Percentiles rank a stretch among this genome's conserved stretches.
Evolutionary conservation across 2,113 vertebrate species (phyloP).

Genomic region (Synchiropus splendidus): DNA sequence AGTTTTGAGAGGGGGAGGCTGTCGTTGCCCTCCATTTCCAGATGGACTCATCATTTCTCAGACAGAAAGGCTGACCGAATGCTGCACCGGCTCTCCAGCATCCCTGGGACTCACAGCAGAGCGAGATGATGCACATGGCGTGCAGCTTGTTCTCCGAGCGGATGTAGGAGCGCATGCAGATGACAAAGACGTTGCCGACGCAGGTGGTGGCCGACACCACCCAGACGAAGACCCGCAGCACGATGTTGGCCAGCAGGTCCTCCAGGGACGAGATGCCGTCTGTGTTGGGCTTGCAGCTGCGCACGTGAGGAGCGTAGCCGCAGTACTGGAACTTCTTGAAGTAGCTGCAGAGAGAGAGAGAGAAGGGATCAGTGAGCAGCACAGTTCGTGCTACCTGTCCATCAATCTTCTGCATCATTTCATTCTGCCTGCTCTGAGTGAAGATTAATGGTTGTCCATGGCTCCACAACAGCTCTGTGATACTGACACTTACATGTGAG

Average conservation of each 20-base stretch:
- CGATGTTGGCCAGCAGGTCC: constrained; percentile 86
- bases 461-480: no score
- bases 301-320: constrained; percentile 88
- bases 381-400: no score
- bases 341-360: constrained; percentile 66
- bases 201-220: constrained; percentile 92
- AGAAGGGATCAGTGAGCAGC: background rate
- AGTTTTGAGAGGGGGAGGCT: no score
- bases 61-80: no score
- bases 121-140: constrained; percentile 90
- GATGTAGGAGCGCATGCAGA: constrained; percentile 90
- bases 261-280: constrained; percentile 95
- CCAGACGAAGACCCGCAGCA: constrained; percentile 95
- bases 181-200: constrained; percentile 94
- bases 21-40: no score
- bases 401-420: no score
- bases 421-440: no score
- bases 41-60: no score
- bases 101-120: constrained; percentile 87
- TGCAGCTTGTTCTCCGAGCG: constrained; percentile 92
- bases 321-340: constrained; percentile 99
- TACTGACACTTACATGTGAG: constrained; percentile 96
- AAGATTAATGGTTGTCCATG: no score
- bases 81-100: no score
- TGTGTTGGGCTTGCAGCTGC: constrained; percentile 94